Evolutionary conservation across 2,888 invertebrate genomes (phyloP), one percentile per base, ranked within the genome.

Genomic region (Neocrepidodera transversa): DNA sequence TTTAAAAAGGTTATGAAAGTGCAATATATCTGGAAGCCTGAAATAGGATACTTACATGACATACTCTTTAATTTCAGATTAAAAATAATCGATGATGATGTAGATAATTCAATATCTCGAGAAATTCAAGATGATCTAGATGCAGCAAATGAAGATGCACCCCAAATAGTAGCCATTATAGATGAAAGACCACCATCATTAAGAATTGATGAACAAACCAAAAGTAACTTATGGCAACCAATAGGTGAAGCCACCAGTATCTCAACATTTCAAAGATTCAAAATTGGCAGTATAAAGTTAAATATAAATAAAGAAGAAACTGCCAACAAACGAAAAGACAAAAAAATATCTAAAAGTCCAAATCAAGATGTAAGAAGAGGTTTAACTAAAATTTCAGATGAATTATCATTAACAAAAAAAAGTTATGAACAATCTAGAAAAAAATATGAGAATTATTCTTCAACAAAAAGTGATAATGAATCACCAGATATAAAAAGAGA

Each of bases 51-150:
- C n/a, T n/a, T n/a, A n/a, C n/a, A n/a, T n/a, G n/a, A n/a, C n/a
- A n/a, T n/a, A n/a, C n/a, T n/a, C n/a, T n/a, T n/a, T n/a, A 60
- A 18, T 17, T 57, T 35, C 23, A 91, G 91, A 57, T 86, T 93
- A 0, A 89, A 87, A 81, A 90, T 96, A 61, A 91, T 95, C 58
- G 95, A 95, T 74, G 94, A 95, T 79, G 93, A 95, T 76, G 68
- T 88, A 2, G 83, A 85, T 1, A 84, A 85, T 53, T 82, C 86
- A 26, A 79, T 87, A 0, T 76, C 86, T 0, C 85, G 86, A 16
- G 86, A 86, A 36, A 85, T 86, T 60, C 86, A 87, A 68, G 79
- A 88, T 32, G 89, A 91, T 51, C 87, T 91, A 51, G 83, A 91
- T 1, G 84, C 87, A 42, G 84, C 88, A 53, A 86, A 85, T n/a